Conservation (phyloP, 2,797 vertebrate species). For the Serranus cabrilla region DNA sequence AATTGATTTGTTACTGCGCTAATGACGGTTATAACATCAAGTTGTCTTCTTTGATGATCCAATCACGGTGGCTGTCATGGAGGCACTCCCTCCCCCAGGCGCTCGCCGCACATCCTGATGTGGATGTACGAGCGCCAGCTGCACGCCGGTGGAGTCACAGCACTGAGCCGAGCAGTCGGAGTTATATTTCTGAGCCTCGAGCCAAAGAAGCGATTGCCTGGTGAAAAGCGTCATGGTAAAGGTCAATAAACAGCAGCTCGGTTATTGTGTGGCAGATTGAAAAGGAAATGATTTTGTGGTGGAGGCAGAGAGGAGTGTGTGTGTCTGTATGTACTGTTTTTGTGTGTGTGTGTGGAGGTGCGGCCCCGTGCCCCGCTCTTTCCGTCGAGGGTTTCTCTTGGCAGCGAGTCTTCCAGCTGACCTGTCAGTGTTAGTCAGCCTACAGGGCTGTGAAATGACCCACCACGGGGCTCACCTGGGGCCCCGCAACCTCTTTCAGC, state of each 20-base stretch:
- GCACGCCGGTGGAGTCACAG: conserved; percentile 49
- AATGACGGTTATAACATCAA: conserved; percentile 57
- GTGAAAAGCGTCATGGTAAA: conserved; percentile 63
- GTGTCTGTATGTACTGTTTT: conserved; percentile 8
- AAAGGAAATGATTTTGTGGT: conserved; percentile 77
- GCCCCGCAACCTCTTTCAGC: conserved; percentile 47
- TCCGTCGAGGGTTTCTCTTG: conserved; percentile 64
- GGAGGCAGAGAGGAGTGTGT: conserved; percentile 34
- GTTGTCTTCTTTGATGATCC: conserved; percentile 64
- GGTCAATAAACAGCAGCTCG: conserved; percentile 75
- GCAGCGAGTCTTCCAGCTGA: conserved; percentile 76
- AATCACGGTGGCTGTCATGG: conserved; percentile 54
- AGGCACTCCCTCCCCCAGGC: conserved; percentile 16
- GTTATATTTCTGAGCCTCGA: conserved; percentile 49
- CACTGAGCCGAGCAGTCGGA: conserved; percentile 22
- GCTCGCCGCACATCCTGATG: conserved; percentile 11
- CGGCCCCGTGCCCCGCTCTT: conserved; percentile 23
- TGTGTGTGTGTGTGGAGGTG: conserved; percentile 7
- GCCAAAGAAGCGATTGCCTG: conserved; percentile 59
- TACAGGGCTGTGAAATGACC: conserved; percentile 73
- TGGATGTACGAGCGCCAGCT: conserved; percentile 26
- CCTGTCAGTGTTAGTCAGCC: conserved; percentile 75
- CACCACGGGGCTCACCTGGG: conserved; percentile 68
- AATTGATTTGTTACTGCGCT: conserved; percentile 65
- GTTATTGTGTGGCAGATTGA: conserved; percentile 76